Base-by-base conservation (phyloP, 1,140 invertebrate species). In the Solenopsis fugax region DNA sequence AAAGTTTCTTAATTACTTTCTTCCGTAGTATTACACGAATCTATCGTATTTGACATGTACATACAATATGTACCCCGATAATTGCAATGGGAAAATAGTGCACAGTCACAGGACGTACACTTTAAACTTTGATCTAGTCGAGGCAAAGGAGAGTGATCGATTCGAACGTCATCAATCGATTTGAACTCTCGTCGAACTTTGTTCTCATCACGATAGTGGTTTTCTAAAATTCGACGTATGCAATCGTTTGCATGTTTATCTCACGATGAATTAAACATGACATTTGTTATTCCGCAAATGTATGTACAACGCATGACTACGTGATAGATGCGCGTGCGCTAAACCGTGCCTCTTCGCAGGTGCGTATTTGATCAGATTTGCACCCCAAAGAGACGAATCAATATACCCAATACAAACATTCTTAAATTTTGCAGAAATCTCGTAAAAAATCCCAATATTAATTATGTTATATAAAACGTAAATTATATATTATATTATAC, bases 91-190 rank as follows among this genome's bases (percentile, higher is more conserved):
- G 4, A 45, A 34, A 58, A n/a, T 58, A 54, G 56, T 80, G 45
- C 78, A 16, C 37, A 71, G 65, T 56, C 50, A 48, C 3, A n/a
- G 13, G 29, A 58, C 12, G 12, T 21, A 67, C 4, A 72, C 52
- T 82, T 82, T 72, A 73, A 84, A 84, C 80, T 84, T 84, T 75
- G 54, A 84, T 84, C 80, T 10, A 48, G 54, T 16, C 18, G 18
- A 60, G 41, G 18, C 6, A 1, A 24, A 24, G 37, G 6, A 41
- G 37, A 67, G n/a, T 21, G 7, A 34, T 56, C n/a, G 1, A 12
- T 2, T 12, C 48, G 50, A 64, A 37, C 37, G 45, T 9, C 16
- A 18, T 64, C 60, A n/a, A 65, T 65, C 24, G 1, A 10, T 13
- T 65, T 4, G 37, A 24, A 34, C 29, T 45, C 7, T 34, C n/a